A percentile compares a stretch with the other conserved stretches of the same genome.
Conservation (phyloP, 2,888 invertebrate genomes). For the Argynnis bischoffii region DNA sequence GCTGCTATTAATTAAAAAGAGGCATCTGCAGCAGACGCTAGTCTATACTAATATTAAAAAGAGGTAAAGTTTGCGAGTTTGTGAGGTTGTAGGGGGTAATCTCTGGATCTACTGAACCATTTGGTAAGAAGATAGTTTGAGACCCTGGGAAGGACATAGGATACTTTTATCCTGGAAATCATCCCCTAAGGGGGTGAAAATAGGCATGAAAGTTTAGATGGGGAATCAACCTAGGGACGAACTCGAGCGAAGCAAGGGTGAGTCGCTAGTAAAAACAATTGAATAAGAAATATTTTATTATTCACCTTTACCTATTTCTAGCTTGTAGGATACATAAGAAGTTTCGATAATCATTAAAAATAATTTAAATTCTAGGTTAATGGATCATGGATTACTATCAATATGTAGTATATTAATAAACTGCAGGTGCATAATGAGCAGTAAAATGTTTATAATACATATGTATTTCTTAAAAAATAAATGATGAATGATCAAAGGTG, state of each 20-base stretch:
- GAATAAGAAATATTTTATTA: constrained; percentile 20
- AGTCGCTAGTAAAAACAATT: constrained; percentile 14
- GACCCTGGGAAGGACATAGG: no score
- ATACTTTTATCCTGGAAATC: no score
- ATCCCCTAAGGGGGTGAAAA: no score
- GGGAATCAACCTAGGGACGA: no score
- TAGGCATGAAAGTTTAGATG: no score
- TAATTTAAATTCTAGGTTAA: constrained; percentile 17
- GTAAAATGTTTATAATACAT: not conserved
- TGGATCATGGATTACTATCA: not conserved
- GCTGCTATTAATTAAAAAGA: constrained; percentile 28
- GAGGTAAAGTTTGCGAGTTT: no score
- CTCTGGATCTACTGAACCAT: no score
- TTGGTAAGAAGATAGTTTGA: no score
- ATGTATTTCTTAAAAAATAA: not conserved
- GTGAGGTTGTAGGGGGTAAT: no score
- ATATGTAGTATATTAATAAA: not conserved
- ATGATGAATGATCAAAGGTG: constrained; percentile 9
- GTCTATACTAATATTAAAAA: no score
- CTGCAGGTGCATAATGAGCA: constrained; percentile 8
- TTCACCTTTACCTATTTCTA: constrained; percentile 9
- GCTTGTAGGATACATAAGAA: constrained; percentile 3
- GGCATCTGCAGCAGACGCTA: constrained; percentile 28
- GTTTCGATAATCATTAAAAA: not conserved
- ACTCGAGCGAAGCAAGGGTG: no score